These are phyloP conservation scores for Epirrhoe tristata DNA, from an alignment of 2,888 invertebrate genomes.

Conservation along the genomic window DNA sequence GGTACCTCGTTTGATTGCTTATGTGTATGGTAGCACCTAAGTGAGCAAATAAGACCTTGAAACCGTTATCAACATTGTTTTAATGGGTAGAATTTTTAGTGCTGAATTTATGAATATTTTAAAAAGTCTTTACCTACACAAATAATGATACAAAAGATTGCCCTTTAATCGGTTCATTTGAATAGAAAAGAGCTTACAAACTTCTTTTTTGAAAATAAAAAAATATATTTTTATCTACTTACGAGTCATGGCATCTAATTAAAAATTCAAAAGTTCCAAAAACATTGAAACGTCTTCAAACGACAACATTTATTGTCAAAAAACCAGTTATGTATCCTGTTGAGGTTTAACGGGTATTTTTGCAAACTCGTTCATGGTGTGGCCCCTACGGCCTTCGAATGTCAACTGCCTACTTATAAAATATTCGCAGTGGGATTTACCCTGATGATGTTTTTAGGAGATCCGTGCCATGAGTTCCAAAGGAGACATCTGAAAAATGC, in stretches of 20 bases:
- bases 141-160: too few species aligned
- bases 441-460: background rate
- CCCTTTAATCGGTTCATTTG: too few species aligned
- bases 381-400: constrained; percentile 27
- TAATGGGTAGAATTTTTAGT: too few species aligned
- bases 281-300: constrained; percentile 1
- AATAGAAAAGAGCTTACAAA: too few species aligned
- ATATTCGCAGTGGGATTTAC: background rate
- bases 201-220: too few species aligned
- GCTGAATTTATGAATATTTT: too few species aligned
- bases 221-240: background rate
- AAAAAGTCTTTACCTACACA: too few species aligned
- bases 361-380: constrained; percentile 11
- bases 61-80: background rate
- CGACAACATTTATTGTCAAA: constrained; percentile 11
- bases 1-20: background rate
- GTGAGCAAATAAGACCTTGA: constrained; percentile 6
- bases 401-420: constrained; percentile 30
- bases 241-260: background rate
- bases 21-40: constrained; percentile 2
- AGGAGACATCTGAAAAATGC: background rate
- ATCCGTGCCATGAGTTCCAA: background rate
- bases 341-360: constrained; percentile 33
- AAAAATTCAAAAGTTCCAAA: background rate
- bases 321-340: constrained; percentile 37